A percentile compares a stretch with the other conserved stretches of the same genome.
These are phyloP conservation scores for Habroteleia sp. DNA, from an alignment of 2,888 invertebrate genomes.

Conservation along the genomic window DNA sequence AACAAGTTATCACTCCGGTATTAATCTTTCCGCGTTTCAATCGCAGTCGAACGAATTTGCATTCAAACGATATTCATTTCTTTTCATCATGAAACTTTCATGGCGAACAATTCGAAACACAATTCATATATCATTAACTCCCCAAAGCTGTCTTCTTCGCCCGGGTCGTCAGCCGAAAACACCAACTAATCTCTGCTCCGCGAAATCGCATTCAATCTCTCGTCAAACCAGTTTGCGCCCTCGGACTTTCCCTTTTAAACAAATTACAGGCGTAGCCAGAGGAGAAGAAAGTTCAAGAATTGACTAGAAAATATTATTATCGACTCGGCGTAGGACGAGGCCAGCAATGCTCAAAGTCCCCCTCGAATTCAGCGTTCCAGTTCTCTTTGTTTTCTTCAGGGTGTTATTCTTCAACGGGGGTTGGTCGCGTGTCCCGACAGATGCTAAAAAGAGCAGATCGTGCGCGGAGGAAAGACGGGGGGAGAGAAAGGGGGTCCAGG, in stretches of 20 bases:
- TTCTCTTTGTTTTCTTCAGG: constrained; percentile 65
- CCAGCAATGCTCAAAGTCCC: constrained; percentile 9
- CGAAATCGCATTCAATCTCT: constrained; percentile 49
- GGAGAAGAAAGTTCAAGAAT: constrained; percentile 53
- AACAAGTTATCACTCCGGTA: too few species aligned
- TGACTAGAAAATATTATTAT: constrained; percentile 54
- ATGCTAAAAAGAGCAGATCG: constrained; percentile 67
- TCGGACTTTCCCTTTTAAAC: constrained; percentile 51
- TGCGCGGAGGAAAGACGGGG: constrained; percentile 45
- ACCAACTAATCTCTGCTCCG: constrained; percentile 39
- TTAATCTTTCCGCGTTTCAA: too few species aligned
- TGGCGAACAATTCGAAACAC: constrained; percentile 39
- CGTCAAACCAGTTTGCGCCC: constrained; percentile 47
- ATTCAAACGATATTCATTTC: constrained; percentile 12
- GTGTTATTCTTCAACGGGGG: constrained; percentile 66
- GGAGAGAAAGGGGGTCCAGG: constrained; percentile 33
- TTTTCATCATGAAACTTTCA: constrained; percentile 35
- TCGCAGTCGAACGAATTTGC: constrained; percentile 10
- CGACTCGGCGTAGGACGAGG: background rate
- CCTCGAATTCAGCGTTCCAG: constrained; percentile 51
- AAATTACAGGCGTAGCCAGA: constrained; percentile 41
- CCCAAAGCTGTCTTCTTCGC: constrained; percentile 35
- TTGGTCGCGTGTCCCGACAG: constrained; percentile 66
- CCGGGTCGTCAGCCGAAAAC: constrained; percentile 33
- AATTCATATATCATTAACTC: constrained; percentile 54